Base-by-base conservation (phyloP, 2,113 vertebrate species). In the Gymnorhina tibicen region DNA sequence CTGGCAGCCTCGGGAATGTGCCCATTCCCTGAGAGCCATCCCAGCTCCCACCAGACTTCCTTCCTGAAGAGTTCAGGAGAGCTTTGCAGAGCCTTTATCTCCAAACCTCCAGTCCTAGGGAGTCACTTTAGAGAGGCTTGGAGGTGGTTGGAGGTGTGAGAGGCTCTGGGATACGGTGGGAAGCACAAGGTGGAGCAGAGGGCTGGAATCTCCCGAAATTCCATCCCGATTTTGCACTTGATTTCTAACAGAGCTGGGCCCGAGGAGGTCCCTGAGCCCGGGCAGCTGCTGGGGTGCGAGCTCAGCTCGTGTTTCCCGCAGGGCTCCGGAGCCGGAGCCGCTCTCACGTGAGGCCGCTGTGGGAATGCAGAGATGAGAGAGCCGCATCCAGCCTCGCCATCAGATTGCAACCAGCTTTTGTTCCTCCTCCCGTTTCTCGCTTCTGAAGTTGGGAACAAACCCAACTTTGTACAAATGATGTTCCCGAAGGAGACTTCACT, bases 401-500 rank as follows among this genome's bases (percentile, higher is more conserved):
- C 89, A 68, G 89, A 77, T 78, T 55, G 91, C 91, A 64, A 44
- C 81, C 78, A 92, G 92, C 28, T 84, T 91, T 77, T n/a, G 26
- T 74, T 93, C 73, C 84, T 84, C 69, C 76, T 95, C 79, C 89
- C 59, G 2, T 85, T 92, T 81, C 87, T 96, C 89, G 28, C 92
- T 93, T 85, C 87, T 90, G 90, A 80, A 85, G 95, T 19, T 87
- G 90, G 92, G 92, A 96, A 83, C 88, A 58, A 85, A 46, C 68
- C 18, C 93, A 93, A 4, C 88, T 95, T 32, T 5, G 3, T 72
- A 83, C 60, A 82, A 95, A 75, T 23, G 39, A 76, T 53, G 92
- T 90, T 95, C 90, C 96, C 88, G 3, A 44, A 91, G 94, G 92
- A 73, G 82, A 16, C 44, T 84, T 53, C 26, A 0, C 87, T 95